Conservation (phyloP, 2,888 invertebrate genomes). For the Ophion costatus region DNA sequence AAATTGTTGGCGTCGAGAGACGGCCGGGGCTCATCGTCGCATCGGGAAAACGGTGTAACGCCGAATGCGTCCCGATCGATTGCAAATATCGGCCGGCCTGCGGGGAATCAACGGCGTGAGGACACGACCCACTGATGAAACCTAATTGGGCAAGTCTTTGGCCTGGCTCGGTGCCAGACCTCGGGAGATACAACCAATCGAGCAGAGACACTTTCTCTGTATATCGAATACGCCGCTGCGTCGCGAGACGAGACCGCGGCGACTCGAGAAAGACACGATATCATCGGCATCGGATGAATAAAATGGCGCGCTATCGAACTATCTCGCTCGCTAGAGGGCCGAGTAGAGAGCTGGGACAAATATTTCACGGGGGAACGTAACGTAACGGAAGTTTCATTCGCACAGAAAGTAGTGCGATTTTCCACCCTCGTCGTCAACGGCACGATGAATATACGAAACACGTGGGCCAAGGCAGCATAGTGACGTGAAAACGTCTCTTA, state of each 20-base stretch:
- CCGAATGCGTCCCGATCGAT: constrained; percentile 72
- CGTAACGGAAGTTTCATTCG: too few species aligned
- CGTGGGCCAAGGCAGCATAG: too few species aligned
- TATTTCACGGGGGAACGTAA: not conserved
- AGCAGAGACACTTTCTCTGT: constrained; percentile 46
- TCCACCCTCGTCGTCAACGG: not conserved
- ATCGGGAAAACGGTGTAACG: constrained; percentile 72
- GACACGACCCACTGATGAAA: constrained; percentile 81
- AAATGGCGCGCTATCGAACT: constrained; percentile 49
- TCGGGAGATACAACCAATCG: constrained; percentile 48
- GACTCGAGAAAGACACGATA: constrained; percentile 28
- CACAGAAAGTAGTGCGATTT: not conserved
- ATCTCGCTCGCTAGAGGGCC: constrained; percentile 44
- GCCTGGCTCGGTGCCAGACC: constrained; percentile 79
- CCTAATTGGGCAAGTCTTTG: constrained; percentile 82
- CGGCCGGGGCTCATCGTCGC: constrained; percentile 79
- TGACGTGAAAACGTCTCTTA: too few species aligned
- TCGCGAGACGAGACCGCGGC: constrained; percentile 1
- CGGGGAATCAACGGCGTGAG: constrained; percentile 73
- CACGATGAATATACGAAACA: not conserved
- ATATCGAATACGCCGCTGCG: constrained; percentile 21
- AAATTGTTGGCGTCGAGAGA: constrained; percentile 10
- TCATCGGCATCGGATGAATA: constrained; percentile 49
- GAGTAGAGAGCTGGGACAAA: constrained; percentile 41
- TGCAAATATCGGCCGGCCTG: constrained; percentile 82